Conservation (phyloP, 2,113 vertebrate genomes). For the Raja brachyura region DNA sequence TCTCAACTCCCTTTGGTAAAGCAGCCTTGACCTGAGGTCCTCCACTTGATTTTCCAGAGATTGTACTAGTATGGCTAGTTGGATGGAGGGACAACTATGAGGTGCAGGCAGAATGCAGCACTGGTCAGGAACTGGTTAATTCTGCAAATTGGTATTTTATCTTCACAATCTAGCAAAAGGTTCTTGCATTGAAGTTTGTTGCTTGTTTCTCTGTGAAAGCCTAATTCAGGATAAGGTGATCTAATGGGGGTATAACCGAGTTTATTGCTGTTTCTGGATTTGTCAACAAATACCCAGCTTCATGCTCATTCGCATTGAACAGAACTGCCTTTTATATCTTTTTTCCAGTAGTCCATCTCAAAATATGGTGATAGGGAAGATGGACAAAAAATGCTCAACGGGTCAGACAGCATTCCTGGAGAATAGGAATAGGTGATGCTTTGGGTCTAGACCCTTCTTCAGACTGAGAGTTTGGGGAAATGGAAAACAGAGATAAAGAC, state of each 20-base stretch:
- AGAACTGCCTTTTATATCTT: not conserved
- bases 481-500: too few species aligned
- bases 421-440: too few species aligned
- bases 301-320: not conserved
- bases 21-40: too few species aligned
- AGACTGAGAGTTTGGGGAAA: too few species aligned
- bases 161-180: not conserved
- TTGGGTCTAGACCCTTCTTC: too few species aligned
- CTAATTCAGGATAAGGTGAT: not conserved
- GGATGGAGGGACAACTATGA: too few species aligned
- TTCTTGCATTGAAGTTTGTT: not conserved
- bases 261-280: not conserved
- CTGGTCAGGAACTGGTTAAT: not conserved
- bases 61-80: too few species aligned
- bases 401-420: too few species aligned
- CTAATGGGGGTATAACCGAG: not conserved
- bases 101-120: not conserved
- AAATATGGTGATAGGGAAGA: not conserved
- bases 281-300: not conserved
- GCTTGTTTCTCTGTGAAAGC: not conserved
- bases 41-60: too few species aligned
- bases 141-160: not conserved
- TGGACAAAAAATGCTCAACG: too few species aligned
- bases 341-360: not conserved
- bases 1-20: too few species aligned